phyloP scores from a whole-genome alignment of 2,797 vertebrate species.

The Sphenodon punctatus region DNA sequence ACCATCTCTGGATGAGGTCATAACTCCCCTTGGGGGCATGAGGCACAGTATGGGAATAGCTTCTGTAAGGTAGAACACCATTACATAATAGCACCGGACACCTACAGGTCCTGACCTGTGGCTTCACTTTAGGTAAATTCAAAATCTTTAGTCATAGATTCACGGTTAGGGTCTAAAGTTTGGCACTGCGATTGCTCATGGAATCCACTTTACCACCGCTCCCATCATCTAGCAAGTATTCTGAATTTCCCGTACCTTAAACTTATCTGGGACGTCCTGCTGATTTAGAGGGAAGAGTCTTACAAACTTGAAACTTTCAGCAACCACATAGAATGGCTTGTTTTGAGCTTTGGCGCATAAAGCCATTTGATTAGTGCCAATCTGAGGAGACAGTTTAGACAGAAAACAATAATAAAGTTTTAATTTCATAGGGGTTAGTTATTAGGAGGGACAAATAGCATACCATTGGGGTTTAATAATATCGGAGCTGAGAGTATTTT shows the following conservation, averaged over 20 bases:
- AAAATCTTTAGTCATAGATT: neutral
- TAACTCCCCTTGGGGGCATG: no score
- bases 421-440: no score
- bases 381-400: slow-evolving; percentile 75
- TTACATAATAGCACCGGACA: no score
- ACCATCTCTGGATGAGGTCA: no score
- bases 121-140: no score
- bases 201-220: neutral
- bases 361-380: slow-evolving; percentile 96
- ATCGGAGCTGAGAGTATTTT: neutral
- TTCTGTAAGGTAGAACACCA: no score
- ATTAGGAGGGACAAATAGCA: no score
- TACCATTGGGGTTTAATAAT: no score
- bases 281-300: slow-evolving; percentile 96
- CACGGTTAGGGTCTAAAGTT: no score
- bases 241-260: slow-evolving; percentile 83
- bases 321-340: slow-evolving; percentile 97
- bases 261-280: slow-evolving; percentile 92
- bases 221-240: neutral
- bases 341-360: slow-evolving; percentile 96
- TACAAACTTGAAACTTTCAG: slow-evolving; percentile 98
- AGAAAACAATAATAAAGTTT: neutral
- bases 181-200: neutral
- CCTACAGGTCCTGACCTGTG: no score
- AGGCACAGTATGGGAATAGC: no score